Evolutionary conservation across 53 echinoderm and acorn worm genomes (phyloP).

Genomic region (Stichopus horrens): DNA sequence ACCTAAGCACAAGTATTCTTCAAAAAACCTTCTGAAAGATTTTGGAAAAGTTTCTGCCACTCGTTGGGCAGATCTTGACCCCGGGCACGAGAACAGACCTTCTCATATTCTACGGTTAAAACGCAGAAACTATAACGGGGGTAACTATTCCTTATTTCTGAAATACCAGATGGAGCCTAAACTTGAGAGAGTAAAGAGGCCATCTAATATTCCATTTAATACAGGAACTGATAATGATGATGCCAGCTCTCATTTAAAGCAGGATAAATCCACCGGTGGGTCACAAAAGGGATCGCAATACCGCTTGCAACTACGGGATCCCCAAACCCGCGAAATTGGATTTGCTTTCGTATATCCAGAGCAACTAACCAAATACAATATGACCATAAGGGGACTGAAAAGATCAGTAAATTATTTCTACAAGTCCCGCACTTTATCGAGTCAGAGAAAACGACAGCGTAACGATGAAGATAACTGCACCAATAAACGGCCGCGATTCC

Average conservation of each 20-base stretch:
- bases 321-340: background rate
- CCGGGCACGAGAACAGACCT: background rate
- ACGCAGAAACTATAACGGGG: background rate
- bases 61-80: background rate
- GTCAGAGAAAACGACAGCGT: background rate
- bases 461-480: background rate
- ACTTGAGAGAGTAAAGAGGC: background rate
- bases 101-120: background rate
- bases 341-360: background rate
- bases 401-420: background rate
- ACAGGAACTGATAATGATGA: conserved; percentile 9
- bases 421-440: background rate
- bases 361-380: background rate
- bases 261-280: background rate
- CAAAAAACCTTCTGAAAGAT: conserved; percentile 6
- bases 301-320: background rate
- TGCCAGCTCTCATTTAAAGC: background rate
- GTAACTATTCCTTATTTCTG: background rate
- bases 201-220: background rate
- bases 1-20: background rate
- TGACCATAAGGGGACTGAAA: background rate
- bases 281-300: background rate
- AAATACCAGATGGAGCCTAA: background rate
- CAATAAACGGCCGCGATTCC: background rate
- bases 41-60: background rate